phyloP scores from a whole-genome alignment of 2,113 vertebrate genomes.

The Dromaius novaehollandiae region DNA sequence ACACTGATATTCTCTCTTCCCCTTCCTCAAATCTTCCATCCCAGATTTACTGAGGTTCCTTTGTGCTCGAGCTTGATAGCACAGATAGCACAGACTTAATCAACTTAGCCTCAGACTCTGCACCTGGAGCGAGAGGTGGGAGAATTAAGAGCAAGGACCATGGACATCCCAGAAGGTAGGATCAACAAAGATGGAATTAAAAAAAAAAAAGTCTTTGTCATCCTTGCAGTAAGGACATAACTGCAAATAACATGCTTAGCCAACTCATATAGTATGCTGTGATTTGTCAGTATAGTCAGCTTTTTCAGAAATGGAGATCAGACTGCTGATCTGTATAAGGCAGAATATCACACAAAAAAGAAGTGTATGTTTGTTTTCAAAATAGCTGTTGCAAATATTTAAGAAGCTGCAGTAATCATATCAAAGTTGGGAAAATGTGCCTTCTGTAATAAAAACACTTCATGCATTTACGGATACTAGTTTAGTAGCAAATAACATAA shows the following conservation, averaged over 20 bases:
- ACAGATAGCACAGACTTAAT: slow-evolving; percentile 73
- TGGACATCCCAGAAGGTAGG: slow-evolving; percentile 75
- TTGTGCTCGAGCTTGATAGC: slow-evolving; percentile 73
- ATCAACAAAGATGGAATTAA: slow-evolving; percentile 54
- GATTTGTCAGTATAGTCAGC: background rate
- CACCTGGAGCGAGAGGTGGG: slow-evolving; percentile 73
- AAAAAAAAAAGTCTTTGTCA: background rate
- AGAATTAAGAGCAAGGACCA: slow-evolving; percentile 73
- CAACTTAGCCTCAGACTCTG: slow-evolving; percentile 74
- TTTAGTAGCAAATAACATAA: background rate
- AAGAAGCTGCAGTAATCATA: background rate
- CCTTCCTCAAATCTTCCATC: slow-evolving; percentile 76
- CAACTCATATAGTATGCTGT: background rate
- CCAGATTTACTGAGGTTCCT: slow-evolving; percentile 75
- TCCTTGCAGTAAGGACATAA: background rate
- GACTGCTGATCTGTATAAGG: background rate
- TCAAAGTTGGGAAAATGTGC: background rate
- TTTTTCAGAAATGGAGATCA: background rate
- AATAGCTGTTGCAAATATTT: background rate
- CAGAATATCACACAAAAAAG: background rate
- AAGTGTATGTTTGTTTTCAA: background rate
- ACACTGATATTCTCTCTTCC: slow-evolving; percentile 72
- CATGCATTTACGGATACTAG: background rate
- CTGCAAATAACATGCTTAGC: slow-evolving; percentile 15
- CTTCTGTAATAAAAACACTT: background rate